Conservation (phyloP, 2,888 invertebrate genomes). For the Diploptera punctata region DNA sequence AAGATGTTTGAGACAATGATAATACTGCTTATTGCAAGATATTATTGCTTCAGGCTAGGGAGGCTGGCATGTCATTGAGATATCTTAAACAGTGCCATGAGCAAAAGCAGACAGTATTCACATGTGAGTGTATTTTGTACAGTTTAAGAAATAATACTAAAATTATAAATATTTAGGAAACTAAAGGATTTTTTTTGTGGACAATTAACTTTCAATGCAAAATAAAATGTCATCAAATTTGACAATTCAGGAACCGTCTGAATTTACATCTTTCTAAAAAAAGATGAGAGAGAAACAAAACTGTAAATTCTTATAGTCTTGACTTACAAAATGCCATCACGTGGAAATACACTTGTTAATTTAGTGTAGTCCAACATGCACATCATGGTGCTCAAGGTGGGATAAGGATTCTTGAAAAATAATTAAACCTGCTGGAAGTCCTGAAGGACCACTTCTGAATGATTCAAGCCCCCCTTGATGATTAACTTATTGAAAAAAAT, state of each 20-base stretch:
- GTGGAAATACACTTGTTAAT: neutral
- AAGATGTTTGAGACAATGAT: conserved; percentile 42
- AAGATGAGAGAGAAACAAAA: neutral
- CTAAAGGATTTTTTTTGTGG: conserved; percentile 9
- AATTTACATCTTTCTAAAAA: conserved; percentile 2
- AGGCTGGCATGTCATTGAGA: conserved; percentile 38
- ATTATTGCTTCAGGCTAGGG: conserved; percentile 56
- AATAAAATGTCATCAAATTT: conserved; percentile 6
- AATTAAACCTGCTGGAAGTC: conserved; percentile 19
- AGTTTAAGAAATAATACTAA: neutral
- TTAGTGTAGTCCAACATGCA: neutral
- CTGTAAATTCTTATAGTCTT: neutral
- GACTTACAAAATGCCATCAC: neutral
- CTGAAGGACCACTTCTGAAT: conserved; percentile 17
- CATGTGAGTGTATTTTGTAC: conserved; percentile 16
- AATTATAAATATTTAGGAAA: no score
- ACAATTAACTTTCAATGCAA: neutral
- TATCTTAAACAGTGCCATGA: conserved; percentile 47
- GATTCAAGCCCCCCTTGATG: conserved; percentile 16
- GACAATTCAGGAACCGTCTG: conserved; percentile 2
- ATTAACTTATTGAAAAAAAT: conserved; percentile 19
- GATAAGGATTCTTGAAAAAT: conserved; percentile 4
- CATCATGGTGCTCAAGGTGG: neutral
- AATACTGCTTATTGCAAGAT: conserved; percentile 60
- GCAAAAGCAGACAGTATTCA: conserved; percentile 48